Evolutionary conservation across 2,888 invertebrate genomes (phyloP), one percentile per base, ranked within the genome.

Genomic region (Sphaerophoria rueppellii): DNA sequence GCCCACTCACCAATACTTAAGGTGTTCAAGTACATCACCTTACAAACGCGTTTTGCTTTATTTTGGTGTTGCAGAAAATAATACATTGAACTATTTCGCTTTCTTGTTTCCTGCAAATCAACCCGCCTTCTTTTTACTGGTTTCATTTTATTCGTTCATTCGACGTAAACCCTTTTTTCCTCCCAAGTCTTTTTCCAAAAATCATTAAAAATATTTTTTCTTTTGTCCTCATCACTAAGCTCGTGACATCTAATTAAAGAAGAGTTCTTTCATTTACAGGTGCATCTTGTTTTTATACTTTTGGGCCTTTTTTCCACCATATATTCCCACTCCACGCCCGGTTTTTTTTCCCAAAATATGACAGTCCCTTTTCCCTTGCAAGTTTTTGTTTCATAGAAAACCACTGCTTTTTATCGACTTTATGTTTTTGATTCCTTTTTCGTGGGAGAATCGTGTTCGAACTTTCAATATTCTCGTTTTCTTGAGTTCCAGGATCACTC

Each of bases 151-250:
- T 61, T 73, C 35, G 72, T 73, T n/a, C 61, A 54, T 16, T 73
- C 61, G 46, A 63, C 35, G 35, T 61, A 43, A 61, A 72, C 35
- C 16, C 54, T 61, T 72, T 61, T 72, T 54, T 43, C 61, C 34
- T 61, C n/a, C 60, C 60, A 60, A 14, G 61, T 34, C 34, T 72
- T 72, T 52, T 54, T 72, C 34, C 72, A n/a, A n/a, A n/a, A n/a
- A n/a, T n/a, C n/a, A n/a, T n/a, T n/a, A 72, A 72, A 72, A 61
- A 72, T 72, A 54, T 54, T 40, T 24, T 54, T 72, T 72, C 61
- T 72, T 52, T 60, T 52, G 43, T 61, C n/a, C n/a, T n/a, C 55
- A 6, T 54, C 54, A 55, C 14, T 73, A 73, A 73, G 55, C 12
- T 73, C 73, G 34, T 73, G 60, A 54, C 60, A 72, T 54, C 54